These are phyloP conservation scores for Rhinophrynus dorsalis DNA, from an alignment of 2,797 vertebrate genomes.

Conservation along the genomic window DNA sequence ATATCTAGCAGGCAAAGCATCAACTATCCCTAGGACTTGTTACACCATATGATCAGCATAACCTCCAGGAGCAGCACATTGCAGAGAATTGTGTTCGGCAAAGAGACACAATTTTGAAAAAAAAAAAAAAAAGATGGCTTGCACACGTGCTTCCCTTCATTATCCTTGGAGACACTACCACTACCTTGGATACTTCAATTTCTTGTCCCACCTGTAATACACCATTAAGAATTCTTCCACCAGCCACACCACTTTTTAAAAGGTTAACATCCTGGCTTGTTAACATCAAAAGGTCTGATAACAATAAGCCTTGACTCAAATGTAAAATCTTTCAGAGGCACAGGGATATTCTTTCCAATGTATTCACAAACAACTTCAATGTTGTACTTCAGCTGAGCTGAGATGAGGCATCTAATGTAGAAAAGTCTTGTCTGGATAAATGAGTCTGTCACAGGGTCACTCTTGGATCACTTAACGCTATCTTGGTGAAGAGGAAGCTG, in stretches of 20 bases:
- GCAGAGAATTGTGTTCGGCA: slow-evolving; percentile 95
- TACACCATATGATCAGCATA: too few relatives aligned
- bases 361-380: slow-evolving; percentile 98
- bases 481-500: too few relatives aligned
- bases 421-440: too few relatives aligned
- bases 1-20: too few relatives aligned
- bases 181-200: slow-evolving; percentile 94
- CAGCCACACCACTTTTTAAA: slow-evolving; percentile 95
- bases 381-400: slow-evolving; percentile 96
- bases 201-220: slow-evolving; percentile 97
- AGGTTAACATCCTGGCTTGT: slow-evolving; percentile 97
- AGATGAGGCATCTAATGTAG: too few relatives aligned
- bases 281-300: slow-evolving; percentile 97
- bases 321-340: slow-evolving; percentile 91
- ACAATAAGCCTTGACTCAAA: slow-evolving; percentile 96
- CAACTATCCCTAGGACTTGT: too few relatives aligned
- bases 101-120: slow-evolving; percentile 98
- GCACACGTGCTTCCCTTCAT: slow-evolving; percentile 98
- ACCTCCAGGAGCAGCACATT: too few relatives aligned
- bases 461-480: too few relatives aligned
- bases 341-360: slow-evolving; percentile 97
- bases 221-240: slow-evolving; percentile 96
- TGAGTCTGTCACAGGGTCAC: too few relatives aligned
- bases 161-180: slow-evolving; percentile 97
- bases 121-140: slow-evolving; percentile 99